Evolutionary conservation across 2,797 vertebrate genomes (phyloP), one percentile per base, ranked within the genome.

Genomic region (Selene dorsalis): DNA sequence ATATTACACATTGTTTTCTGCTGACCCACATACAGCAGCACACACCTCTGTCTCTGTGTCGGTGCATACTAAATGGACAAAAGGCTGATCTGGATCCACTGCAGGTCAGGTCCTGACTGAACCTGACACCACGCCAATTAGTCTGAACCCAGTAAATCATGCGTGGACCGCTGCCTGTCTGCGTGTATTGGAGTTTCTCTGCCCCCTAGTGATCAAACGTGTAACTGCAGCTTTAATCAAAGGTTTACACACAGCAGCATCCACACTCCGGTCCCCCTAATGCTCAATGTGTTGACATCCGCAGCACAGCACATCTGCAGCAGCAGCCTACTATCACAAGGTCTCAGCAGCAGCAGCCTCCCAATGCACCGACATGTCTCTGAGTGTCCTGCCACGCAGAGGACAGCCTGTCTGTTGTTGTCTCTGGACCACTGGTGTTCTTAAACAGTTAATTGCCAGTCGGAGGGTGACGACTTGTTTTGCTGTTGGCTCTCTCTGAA

Each of bases 391-490:
- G 18, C 32, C 22, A 2, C 43, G 35, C 17, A 30, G 11, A 24
- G 22, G 1, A 24, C 14, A 26, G 22, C 39, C 22, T 30, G 53
- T 11, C 24, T 3, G 55, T 14, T 12, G 48, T 18, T 20, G 22
- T 9, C 50, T 22, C 10, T 22, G 65, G 45, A 13, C 10, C 52
- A 2, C 12, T 11, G 53, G 1, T 53, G 79, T 66, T 59, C 68
- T 35, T 60, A 62, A 85, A 86, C 80, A 17, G 87, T 93, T 89
- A 88, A 92, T 16, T 9, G 72, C 55, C 64, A 39, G 75, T 65
- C 73, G 16, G 66, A 67, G 62, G 61, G 70, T 88, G 87, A 90
- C 85, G 84, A 77, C 83, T 77, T 72, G 78, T 86, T 81, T 84
- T 69, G 71, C 80, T 58, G 87, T 88, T 76, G 83, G 78, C 82